Conservation (phyloP, 2,888 invertebrate species). For the Sepioteuthis lessoniana region DNA sequence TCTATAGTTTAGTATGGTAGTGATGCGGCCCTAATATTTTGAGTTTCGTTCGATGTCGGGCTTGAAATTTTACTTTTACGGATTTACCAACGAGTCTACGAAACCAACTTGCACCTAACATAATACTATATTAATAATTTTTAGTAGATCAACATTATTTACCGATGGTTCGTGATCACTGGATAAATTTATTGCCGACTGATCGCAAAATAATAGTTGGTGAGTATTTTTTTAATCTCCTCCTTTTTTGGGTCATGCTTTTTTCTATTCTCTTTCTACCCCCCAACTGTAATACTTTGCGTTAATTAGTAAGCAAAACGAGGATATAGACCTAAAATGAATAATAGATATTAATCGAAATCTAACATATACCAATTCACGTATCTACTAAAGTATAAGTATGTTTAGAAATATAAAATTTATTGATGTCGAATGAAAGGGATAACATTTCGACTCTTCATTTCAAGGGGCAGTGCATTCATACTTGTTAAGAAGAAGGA, state of each 20-base stretch:
- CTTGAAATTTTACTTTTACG: conserved; percentile 20
- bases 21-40: not conserved
- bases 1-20: not conserved
- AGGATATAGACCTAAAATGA: not conserved
- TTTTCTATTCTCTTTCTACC: not conserved
- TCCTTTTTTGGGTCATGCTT: conserved; percentile 47
- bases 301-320: not conserved
- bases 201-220: conserved; percentile 44
- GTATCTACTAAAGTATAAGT: not conserved
- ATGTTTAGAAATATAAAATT: not conserved
- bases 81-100: not conserved
- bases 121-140: not conserved
- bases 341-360: not conserved
- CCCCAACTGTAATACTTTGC: conserved; percentile 1
- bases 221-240: conserved; percentile 38
- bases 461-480: not conserved
- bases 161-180: conserved; percentile 34
- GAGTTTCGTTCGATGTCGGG: conserved; percentile 24
- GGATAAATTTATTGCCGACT: conserved; percentile 38
- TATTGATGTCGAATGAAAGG: not conserved
- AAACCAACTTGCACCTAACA: conserved; percentile 9
- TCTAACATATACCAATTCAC: not conserved
- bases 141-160: not conserved
- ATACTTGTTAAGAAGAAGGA: not conserved
- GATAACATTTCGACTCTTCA: not conserved